phyloP scores from a whole-genome alignment of 2,113 vertebrate species.

The Herpetotheres cachinnans region DNA sequence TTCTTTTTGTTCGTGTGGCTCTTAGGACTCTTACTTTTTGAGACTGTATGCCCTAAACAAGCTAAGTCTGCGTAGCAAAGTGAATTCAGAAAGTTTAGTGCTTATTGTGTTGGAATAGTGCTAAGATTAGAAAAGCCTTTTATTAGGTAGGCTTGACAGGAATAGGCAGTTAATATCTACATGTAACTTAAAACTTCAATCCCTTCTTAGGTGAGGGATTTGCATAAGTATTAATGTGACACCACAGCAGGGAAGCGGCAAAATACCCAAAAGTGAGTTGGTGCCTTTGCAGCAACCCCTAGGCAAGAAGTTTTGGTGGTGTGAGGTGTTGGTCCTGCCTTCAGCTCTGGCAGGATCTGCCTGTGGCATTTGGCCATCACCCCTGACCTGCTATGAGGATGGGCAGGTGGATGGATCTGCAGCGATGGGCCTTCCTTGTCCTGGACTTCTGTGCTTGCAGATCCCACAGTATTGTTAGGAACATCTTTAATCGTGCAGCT shows the following conservation, averaged over 20 bases:
- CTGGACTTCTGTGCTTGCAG: neutral
- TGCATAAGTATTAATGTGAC: neutral
- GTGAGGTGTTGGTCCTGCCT: neutral
- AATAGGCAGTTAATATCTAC: neutral
- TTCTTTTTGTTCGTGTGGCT: no score
- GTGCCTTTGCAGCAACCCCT: neutral
- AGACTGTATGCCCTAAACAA: neutral
- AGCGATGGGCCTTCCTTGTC: accelerated
- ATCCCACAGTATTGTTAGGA: neutral
- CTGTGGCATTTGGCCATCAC: accelerated
- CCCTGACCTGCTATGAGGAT: neutral
- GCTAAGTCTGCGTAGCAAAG: neutral
- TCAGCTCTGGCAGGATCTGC: neutral
- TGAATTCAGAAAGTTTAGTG: neutral
- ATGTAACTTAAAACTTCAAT: neutral
- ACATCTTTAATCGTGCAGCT: neutral
- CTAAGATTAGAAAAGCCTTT: neutral
- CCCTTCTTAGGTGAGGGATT: neutral
- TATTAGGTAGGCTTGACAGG: neutral
- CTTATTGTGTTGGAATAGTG: neutral
- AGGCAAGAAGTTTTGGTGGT: neutral
- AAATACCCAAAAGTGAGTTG: neutral
- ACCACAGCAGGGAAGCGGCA: neutral
- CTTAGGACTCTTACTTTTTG: neutral
- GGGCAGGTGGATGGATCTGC: neutral